Evolutionary conservation across 2,113 vertebrate genomes (phyloP), one percentile per base, ranked within the genome.

Genomic region (Channa maculata): DNA sequence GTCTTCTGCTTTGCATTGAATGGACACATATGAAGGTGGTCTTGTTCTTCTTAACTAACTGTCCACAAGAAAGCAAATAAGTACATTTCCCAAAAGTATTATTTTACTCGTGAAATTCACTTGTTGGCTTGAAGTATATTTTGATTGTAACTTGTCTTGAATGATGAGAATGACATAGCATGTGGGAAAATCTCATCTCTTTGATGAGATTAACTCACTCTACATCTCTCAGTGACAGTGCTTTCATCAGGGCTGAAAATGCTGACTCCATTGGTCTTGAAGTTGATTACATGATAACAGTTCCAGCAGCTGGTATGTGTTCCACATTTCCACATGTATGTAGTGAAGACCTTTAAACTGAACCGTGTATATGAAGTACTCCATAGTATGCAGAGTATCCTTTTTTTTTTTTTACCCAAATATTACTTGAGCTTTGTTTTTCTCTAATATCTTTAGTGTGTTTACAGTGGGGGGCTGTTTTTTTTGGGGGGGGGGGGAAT

Each of bases 401-500:
- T 63, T 63, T 64, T 65, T 55, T 38, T 69, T 60, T 13, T 75
- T 37, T 71, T 70, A 65, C 39, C 39, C 4, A 71, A 74, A 58
- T 70, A 54, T 77, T 54, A 49, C 48, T 76, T 83, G 13, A 52
- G 65, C 66, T 65, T 46, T 12, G 74, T 77, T 81, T 67, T 78
- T 57, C 76, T 74, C 50, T 70, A 74, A 85, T 77, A 7, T 46
- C 3, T 24, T 24, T 24, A 24, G 24, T 24, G 24, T 24, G 58
- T 86, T 85, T 81, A 87, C 51, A 71, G 53, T 49, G 67, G 48
- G 48, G 82, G 50, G 66, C 33, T 54, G 53, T 81, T 79, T 82
- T 75, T 77, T 84, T 58, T 95, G 94, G 96, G 75, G 71, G 73
- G 24, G 24, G 24, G 24, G 24, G 24, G 24, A 1, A 24, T 24